phyloP scores from a whole-genome alignment of 2,797 vertebrate species.

The Pseudopleuronectes americanus region DNA sequence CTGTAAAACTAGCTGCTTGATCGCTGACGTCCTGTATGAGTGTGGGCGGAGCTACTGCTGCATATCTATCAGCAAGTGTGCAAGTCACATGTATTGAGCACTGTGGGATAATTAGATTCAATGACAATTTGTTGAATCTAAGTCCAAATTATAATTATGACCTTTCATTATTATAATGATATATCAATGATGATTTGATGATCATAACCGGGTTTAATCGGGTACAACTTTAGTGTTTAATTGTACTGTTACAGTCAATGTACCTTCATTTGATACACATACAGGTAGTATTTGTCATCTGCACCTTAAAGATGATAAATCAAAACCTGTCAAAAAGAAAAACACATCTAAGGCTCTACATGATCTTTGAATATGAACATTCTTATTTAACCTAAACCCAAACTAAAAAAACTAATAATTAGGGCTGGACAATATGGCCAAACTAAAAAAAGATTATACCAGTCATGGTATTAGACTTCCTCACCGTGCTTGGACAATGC shows the following conservation, averaged over 20 bases:
- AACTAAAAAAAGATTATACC: too few species aligned
- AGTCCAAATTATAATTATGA: constrained; percentile 18
- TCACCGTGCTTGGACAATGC: too few species aligned
- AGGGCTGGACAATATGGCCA: too few species aligned
- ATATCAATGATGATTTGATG: too few species aligned
- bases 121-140: constrained; percentile 25
- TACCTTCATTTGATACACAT: background rate
- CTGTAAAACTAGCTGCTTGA: constrained; percentile 11
- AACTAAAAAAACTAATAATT: background rate
- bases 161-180: constrained; percentile 5
- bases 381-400: background rate
- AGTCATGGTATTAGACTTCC: too few species aligned
- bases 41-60: constrained; percentile 7
- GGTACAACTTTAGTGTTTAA: background rate
- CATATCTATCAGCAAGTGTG: constrained; percentile 8
- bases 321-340: constrained; percentile 9
- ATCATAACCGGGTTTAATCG: background rate
- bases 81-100: constrained; percentile 5
- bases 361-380: background rate
- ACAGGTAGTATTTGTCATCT: background rate
- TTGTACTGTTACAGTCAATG: background rate
- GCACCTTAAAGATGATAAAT: background rate
- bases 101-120: constrained; percentile 19
- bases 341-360: background rate
- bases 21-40: background rate